These are phyloP conservation scores for Griposia aprilina DNA, from an alignment of 2,888 invertebrate species.

Conservation along the genomic window DNA sequence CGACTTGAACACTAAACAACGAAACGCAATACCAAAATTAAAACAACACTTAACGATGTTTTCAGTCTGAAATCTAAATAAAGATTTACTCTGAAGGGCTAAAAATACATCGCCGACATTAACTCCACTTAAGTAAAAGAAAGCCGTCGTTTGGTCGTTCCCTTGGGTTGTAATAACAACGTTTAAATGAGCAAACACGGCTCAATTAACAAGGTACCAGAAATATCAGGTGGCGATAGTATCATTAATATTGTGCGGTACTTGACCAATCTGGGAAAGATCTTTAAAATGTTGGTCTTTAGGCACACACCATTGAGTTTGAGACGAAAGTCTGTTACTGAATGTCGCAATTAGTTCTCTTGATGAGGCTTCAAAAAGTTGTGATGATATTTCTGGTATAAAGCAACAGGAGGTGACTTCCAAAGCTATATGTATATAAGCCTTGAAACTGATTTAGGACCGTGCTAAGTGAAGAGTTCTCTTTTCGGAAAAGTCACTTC, in stretches of 20 bases:
- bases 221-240: slow-evolving; percentile 68
- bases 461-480: background rate
- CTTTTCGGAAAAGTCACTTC: background rate
- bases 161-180: slow-evolving; percentile 46
- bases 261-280: background rate
- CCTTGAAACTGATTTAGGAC: background rate
- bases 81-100: slow-evolving; percentile 53
- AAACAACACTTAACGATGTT: slow-evolving; percentile 37
- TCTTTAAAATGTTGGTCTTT: background rate
- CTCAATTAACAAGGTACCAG: slow-evolving; percentile 70
- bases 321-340: background rate
- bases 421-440: background rate
- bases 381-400: background rate
- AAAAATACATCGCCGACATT: slow-evolving; percentile 50
- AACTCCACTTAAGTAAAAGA: slow-evolving; percentile 56
- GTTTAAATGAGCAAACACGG: slow-evolving; percentile 63
- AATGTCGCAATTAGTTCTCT: background rate
- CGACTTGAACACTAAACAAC: slow-evolving; percentile 4
- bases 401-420: background rate
- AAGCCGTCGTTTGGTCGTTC: slow-evolving; percentile 32
- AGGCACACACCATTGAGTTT: background rate
- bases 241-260: slow-evolving; percentile 43
- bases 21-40: slow-evolving; percentile 35
- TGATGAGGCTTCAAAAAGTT: background rate
- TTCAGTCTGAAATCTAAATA: slow-evolving; percentile 44